Percentiles rank a stretch among this genome's conserved stretches.
phyloP scores from a whole-genome alignment of 2,888 invertebrate genomes.

The Cryptus armator region DNA sequence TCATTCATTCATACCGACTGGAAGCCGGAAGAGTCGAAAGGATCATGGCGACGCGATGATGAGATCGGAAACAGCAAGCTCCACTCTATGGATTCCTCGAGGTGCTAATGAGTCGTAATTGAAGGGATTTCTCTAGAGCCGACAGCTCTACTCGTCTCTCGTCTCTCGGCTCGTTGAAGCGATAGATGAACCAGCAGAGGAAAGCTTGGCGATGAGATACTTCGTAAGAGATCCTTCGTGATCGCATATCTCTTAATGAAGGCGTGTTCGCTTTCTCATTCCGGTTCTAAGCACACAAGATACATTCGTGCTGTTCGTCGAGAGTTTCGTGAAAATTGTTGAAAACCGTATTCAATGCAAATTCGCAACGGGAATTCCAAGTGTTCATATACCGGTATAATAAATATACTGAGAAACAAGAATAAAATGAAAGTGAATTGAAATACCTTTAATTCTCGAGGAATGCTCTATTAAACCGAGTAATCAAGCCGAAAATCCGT shows the following conservation, averaged over 20 bases:
- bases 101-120: conserved; percentile 12
- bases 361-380: too few species aligned
- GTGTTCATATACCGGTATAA: too few species aligned
- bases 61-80: conserved; percentile 21
- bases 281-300: too few species aligned
- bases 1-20: neutral
- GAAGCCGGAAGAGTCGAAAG: conserved; percentile 11
- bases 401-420: too few species aligned
- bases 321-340: too few species aligned
- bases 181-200: neutral
- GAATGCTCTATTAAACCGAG: conserved; percentile 17
- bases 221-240: neutral
- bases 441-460: conserved; percentile 11
- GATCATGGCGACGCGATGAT: neutral
- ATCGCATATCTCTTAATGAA: neutral
- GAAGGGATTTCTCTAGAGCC: conserved; percentile 12
- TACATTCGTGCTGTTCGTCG: too few species aligned
- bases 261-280: neutral
- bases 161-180: neutral
- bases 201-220: conserved; percentile 10
- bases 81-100: conserved; percentile 3
- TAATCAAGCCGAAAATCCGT: conserved; percentile 39
- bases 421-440: neutral
- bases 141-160: conserved; percentile 20
- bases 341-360: too few species aligned